Evolutionary conservation across 2,113 vertebrate species (phyloP).

Genomic region (Eira barbara): DNA sequence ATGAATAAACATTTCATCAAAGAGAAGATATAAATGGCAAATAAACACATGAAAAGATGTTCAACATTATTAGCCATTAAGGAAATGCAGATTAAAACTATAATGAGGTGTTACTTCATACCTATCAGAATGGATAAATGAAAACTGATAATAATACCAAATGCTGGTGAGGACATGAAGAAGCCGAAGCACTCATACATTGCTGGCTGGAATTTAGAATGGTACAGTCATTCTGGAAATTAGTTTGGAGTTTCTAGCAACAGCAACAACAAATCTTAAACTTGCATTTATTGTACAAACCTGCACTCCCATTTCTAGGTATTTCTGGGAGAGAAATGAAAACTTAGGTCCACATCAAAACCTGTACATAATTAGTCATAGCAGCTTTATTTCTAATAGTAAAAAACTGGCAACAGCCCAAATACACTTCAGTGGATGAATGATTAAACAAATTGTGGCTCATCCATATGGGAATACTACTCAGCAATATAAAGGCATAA

Average conservation of each 20-base stretch:
- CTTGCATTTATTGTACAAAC: neutral
- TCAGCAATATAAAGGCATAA: neutral
- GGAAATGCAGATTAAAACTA: conserved; percentile 6
- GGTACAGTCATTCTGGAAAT: neutral
- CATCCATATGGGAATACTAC: neutral
- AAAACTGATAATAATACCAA: neutral
- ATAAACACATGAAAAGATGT: neutral
- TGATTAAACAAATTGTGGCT: neutral
- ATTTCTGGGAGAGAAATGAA: neutral
- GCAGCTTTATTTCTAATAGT: neutral
- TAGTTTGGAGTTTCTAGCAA: neutral
- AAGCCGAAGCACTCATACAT: neutral
- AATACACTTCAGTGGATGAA: neutral
- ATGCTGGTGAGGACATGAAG: neutral
- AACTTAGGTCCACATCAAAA: neutral
- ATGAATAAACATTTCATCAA: neutral
- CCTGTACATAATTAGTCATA: neutral
- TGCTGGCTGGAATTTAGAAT: neutral
- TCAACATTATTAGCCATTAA: neutral
- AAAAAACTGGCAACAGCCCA: neutral
- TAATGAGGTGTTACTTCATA: neutral
- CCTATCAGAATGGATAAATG: neutral
- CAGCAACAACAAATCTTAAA: neutral
- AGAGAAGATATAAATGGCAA: neutral
- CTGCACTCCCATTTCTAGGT: neutral